These are phyloP conservation scores for Podotricha telesiphe DNA, from an alignment of 2,888 invertebrate species.

Conservation along the genomic window DNA sequence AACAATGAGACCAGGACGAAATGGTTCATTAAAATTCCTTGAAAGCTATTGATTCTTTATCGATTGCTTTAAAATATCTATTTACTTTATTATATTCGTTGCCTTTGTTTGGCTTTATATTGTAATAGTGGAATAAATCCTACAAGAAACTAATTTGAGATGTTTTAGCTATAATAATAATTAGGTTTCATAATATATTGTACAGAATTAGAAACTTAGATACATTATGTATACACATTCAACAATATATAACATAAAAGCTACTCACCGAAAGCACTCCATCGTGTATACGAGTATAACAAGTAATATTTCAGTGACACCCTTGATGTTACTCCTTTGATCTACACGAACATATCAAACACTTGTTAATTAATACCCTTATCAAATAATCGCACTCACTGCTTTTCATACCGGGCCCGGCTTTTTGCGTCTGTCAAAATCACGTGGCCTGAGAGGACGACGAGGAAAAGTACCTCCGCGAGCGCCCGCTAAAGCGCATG, in stretches of 20 bases:
- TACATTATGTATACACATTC: background rate
- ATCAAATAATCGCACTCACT: slow-evolving; percentile 66
- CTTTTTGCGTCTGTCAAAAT: slow-evolving; percentile 74
- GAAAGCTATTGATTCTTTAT: slow-evolving; percentile 37
- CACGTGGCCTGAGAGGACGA: slow-evolving; percentile 64
- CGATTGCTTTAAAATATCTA: slow-evolving; percentile 27
- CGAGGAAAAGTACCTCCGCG: slow-evolving; percentile 69
- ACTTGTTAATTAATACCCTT: slow-evolving; percentile 49
- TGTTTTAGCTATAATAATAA: background rate
- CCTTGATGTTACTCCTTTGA: slow-evolving; percentile 50
- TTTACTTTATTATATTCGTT: background rate
- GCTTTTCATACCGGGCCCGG: slow-evolving; percentile 59
- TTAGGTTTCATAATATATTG: no score
- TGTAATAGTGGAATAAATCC: background rate
- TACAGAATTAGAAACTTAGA: background rate
- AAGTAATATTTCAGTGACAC: slow-evolving; percentile 50
- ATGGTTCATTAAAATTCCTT: slow-evolving; percentile 53
- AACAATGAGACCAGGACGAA: slow-evolving; percentile 64
- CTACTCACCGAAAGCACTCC: slow-evolving; percentile 67
- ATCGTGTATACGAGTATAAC: slow-evolving; percentile 52
- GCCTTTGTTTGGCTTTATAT: background rate
- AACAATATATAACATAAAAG: slow-evolving; percentile 14
- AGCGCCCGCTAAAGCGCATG: slow-evolving; percentile 69
- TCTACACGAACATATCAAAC: slow-evolving; percentile 59
- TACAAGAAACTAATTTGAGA: background rate